These are phyloP conservation scores for Gasterosteus nipponicus DNA, from an alignment of 2,113 vertebrate genomes.

Conservation along the genomic window DNA sequence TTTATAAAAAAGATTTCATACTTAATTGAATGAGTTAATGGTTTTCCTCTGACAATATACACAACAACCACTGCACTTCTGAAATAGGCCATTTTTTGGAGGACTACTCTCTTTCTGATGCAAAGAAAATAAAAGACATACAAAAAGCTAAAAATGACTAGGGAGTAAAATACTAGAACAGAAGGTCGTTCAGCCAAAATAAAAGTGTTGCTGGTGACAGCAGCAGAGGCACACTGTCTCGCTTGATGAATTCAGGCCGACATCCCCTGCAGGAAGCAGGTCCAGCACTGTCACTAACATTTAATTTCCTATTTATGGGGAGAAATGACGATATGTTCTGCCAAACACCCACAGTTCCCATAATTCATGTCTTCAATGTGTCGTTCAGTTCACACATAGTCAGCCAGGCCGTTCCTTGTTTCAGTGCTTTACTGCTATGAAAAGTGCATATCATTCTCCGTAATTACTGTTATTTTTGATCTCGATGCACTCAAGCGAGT, in stretches of 20 bases:
- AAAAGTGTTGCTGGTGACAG: slow-evolving; percentile 26
- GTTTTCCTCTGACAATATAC: background rate
- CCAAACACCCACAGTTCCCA: slow-evolving; percentile 50
- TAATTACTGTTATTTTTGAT: slow-evolving; percentile 5
- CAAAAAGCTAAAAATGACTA: background rate
- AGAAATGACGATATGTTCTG: slow-evolving; percentile 31
- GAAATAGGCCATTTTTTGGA: background rate
- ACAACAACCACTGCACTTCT: background rate
- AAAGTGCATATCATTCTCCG: slow-evolving; percentile 19
- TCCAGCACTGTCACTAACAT: slow-evolving; percentile 46
- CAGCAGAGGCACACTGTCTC: slow-evolving; percentile 10
- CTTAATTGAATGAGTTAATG: background rate
- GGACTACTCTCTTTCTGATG: background rate
- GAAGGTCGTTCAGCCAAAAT: slow-evolving; percentile 9
- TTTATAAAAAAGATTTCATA: background rate
- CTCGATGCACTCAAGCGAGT: background rate
- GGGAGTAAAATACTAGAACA: background rate
- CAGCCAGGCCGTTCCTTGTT: slow-evolving; percentile 13
- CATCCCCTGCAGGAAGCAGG: slow-evolving; percentile 30
- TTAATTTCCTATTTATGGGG: slow-evolving; percentile 49
- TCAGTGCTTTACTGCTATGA: slow-evolving; percentile 18
- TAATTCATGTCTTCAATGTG: slow-evolving; percentile 20
- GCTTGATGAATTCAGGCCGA: slow-evolving; percentile 40
- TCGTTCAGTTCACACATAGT: slow-evolving; percentile 23
- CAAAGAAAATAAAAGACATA: background rate